These are phyloP conservation scores for Petrocephalus zakoni DNA, from an alignment of 2,113 vertebrate species.

Conservation along the genomic window DNA sequence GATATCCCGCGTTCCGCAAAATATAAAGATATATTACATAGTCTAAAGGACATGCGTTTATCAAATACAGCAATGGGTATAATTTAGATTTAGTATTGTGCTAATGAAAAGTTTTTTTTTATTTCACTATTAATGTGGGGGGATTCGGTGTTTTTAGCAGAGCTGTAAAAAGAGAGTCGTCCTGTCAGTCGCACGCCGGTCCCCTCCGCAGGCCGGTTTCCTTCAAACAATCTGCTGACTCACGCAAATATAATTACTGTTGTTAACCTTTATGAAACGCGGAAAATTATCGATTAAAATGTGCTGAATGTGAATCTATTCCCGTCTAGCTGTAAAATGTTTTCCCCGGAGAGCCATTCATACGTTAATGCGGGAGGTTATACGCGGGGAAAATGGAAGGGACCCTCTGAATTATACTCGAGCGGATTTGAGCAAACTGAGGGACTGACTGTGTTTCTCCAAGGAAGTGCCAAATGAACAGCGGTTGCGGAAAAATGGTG, in stretches of 20 bases:
- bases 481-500: neutral
- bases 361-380: neutral
- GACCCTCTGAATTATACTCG: neutral
- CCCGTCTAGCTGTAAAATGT: constrained; percentile 18
- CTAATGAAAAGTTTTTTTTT: neutral
- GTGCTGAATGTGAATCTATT: constrained; percentile 24
- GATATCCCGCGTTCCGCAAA: neutral
- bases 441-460: neutral
- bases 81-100: neutral
- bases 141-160: neutral
- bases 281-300: constrained; percentile 22
- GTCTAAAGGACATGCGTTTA: neutral
- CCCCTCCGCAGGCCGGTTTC: neutral
- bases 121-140: neutral
- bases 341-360: constrained; percentile 8
- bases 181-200: neutral
- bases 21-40: neutral
- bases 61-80: neutral
- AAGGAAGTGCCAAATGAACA: neutral
- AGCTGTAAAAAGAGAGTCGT: neutral
- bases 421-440: constrained; percentile 10
- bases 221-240: constrained; percentile 22
- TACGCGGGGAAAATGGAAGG: neutral
- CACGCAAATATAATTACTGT: constrained; percentile 26
- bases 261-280: constrained; percentile 33